These are phyloP conservation scores for Erythrolamprus reginae DNA, from an alignment of 2,113 vertebrate genomes.

Conservation along the genomic window DNA sequence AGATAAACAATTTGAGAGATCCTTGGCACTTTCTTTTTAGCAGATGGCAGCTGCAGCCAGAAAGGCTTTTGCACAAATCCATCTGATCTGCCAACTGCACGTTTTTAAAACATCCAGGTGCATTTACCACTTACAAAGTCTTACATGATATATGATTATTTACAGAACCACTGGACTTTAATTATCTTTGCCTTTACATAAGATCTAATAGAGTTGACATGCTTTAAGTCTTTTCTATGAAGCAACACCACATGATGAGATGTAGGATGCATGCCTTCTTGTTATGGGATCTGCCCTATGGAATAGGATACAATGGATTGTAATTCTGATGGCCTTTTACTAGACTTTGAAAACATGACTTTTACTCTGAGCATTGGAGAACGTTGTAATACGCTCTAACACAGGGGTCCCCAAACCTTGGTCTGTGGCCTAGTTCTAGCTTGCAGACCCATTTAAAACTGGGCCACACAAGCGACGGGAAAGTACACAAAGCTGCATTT, in stretches of 20 bases:
- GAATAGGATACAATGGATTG: not conserved
- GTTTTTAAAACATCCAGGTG: not conserved
- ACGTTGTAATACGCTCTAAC: not conserved
- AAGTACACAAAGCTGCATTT: not conserved
- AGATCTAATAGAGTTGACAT: not conserved
- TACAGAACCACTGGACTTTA: not conserved
- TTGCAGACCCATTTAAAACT: not conserved
- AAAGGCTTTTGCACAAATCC: not conserved
- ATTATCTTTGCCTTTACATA: not conserved
- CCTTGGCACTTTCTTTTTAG: not conserved
- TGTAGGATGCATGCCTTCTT: not conserved
- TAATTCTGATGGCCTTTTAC: not conserved
- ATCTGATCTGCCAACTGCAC: not conserved
- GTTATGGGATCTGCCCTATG: not conserved
- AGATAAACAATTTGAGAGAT: not conserved
- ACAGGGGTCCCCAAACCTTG: not conserved
- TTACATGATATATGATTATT: not conserved
- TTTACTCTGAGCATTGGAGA: not conserved
- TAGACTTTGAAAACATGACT: not conserved
- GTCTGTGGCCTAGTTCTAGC: not conserved
- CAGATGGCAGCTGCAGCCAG: not conserved
- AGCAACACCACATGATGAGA: not conserved
- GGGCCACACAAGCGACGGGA: not conserved
- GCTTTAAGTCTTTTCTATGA: not conserved
- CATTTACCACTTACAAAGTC: not conserved